Conservation (phyloP, 2,113 vertebrate genomes). For the Chaenocephalus aceratus region DNA sequence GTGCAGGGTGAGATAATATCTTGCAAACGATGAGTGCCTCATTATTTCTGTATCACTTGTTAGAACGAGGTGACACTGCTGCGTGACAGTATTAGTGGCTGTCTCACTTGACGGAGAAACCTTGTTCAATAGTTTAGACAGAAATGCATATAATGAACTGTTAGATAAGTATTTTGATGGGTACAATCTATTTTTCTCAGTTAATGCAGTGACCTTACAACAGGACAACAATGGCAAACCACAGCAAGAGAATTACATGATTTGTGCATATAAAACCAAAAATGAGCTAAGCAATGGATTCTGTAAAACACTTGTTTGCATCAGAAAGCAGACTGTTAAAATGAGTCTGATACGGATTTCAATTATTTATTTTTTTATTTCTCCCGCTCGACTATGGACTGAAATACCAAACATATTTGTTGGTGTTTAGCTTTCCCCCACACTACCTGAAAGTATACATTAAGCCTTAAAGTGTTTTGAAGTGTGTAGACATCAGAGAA, state of each 20-base stretch:
- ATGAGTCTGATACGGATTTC: too few species aligned
- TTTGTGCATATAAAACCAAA: too few species aligned
- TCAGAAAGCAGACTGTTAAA: too few species aligned
- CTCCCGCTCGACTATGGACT: neutral
- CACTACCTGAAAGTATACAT: neutral
- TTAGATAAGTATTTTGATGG: too few species aligned
- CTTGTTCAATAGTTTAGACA: neutral
- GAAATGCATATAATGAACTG: neutral
- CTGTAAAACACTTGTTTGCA: too few species aligned
- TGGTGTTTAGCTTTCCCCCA: too few species aligned
- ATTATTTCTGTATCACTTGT: conserved; percentile 17
- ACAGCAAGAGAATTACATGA: too few species aligned
- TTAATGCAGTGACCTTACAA: neutral
- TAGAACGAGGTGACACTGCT: conserved; percentile 9
- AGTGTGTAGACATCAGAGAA: neutral
- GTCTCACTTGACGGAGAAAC: neutral
- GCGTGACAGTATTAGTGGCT: neutral
- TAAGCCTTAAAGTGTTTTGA: neutral
- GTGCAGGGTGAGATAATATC: neutral
- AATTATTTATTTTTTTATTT: neutral
- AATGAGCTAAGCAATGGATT: too few species aligned
- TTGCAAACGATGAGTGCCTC: neutral
- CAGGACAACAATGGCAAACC: too few species aligned
- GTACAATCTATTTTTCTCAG: neutral
- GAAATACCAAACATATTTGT: neutral